Base-by-base conservation (phyloP, 2,797 vertebrate species). In the Apodemus agrarius region DNA sequence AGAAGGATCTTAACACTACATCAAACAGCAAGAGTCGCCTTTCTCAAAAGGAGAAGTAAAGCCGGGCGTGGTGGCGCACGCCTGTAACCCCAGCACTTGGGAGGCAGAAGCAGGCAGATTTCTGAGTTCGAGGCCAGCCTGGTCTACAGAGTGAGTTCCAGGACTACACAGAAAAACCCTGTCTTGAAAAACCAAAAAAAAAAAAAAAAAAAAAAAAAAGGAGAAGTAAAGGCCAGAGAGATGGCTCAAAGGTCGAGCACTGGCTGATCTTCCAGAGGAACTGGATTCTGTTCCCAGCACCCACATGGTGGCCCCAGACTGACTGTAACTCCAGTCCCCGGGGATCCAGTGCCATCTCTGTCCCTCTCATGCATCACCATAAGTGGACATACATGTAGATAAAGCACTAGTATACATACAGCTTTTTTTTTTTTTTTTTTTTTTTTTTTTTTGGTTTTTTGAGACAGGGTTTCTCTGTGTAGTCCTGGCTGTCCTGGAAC, bases 1-100 rank as follows among this genome's bases (percentile, higher is more conserved):
- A 43, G 94, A 91, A 95, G 21, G 91, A 52, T 96, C 96, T 91
- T 91, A 83, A 82, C 61, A 13, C 63, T 76, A 37, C 74, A 59
- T 26, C 6, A 6, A 31, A 79, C 11, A 57, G 13, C 31, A 82
- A 31, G 9, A 37, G 0, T 61, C 84, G 69, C 76, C 76, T 86
- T 93, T 34, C 40, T 83, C 87, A 43, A 43, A 43, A 43, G 43
- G 43, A 43, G 43, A 69, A 69, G 67, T n/a, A 69, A n/a, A 80
- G 78, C n/a, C n/a, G n/a, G n/a, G n/a, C n/a, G n/a, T 46, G 46
- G 46, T 46, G 46, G 46, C 46, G 46, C 46, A 46, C 46, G 7
- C 46, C 46, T 46, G 4, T 46, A 46, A 46, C 7, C 46, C 46
- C 46, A 46, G 46, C 46, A 46, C 46, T 46, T 46, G 46, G 46